These are phyloP conservation scores for Sarcophaga peregrina DNA, from an alignment of 1,140 invertebrate species.

Conservation along the genomic window DNA sequence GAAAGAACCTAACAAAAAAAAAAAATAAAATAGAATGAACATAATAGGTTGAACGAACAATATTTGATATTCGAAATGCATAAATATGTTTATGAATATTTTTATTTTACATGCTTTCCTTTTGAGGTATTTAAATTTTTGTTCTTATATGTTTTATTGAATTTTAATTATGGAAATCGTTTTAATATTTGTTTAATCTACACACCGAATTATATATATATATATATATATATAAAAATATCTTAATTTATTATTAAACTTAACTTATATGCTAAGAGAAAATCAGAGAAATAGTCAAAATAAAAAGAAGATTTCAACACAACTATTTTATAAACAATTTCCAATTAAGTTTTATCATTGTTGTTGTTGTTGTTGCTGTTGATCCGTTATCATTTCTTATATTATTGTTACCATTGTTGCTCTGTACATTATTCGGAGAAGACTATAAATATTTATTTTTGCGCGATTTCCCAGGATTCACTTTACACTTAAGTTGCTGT, in stretches of 20 bases:
- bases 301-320: background rate
- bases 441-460: conserved; percentile 66
- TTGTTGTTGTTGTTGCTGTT: conserved; percentile 4
- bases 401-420: background rate
- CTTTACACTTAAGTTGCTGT: conserved; percentile 78
- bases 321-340: conserved; percentile 38
- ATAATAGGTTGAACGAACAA: no score
- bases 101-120: no score
- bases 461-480: conserved; percentile 63
- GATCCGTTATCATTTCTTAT: background rate
- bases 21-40: no score
- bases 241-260: background rate
- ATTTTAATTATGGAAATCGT: conserved; percentile 4
- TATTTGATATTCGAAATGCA: no score
- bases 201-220: background rate
- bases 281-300: background rate
- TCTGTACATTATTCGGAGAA: conserved; percentile 29
- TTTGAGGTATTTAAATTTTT: background rate
- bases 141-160: background rate
- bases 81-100: no score
- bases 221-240: background rate
- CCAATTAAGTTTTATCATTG: conserved; percentile 39
- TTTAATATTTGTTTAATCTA: background rate
- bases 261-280: background rate
- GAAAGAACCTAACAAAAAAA: no score